Percentiles rank a stretch among this genome's conserved stretches.
Conservation (phyloP, 1,140 invertebrate species). For the Temnothorax nylanderi region DNA sequence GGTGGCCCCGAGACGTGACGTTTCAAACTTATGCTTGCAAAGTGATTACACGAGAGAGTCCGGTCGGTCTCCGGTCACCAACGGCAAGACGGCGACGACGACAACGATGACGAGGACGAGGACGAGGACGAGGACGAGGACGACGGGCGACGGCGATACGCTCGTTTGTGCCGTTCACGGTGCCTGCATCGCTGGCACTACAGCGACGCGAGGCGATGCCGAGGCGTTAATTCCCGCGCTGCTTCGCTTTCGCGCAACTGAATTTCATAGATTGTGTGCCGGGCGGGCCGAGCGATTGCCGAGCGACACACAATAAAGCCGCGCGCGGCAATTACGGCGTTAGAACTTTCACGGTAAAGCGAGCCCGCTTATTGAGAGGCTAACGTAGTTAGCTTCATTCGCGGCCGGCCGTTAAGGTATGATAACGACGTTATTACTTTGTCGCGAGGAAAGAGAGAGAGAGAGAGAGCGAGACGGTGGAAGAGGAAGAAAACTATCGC, state of each 20-base stretch:
- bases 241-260: slow-evolving; percentile 41
- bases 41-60: slow-evolving; percentile 61
- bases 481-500: not conserved
- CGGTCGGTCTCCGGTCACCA: not conserved
- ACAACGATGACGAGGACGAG: not conserved
- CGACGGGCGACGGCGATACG: slow-evolving; percentile 5
- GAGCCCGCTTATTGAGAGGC: slow-evolving; percentile 68
- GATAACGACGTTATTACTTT: slow-evolving; percentile 65
- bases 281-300: slow-evolving; percentile 53
- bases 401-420: slow-evolving; percentile 60
- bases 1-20: slow-evolving; percentile 44
- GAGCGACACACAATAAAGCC: slow-evolving; percentile 64
- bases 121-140: not conserved
- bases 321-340: slow-evolving; percentile 64
- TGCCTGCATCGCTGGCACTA: slow-evolving; percentile 24
- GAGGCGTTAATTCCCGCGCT: slow-evolving; percentile 63
- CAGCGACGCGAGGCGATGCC: slow-evolving; percentile 5
- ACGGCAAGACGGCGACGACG: not conserved
- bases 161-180: slow-evolving; percentile 57
- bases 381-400: slow-evolving; percentile 67
- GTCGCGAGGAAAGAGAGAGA: not conserved
- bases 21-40: slow-evolving; percentile 70
- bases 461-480: not conserved
- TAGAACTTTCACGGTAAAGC: slow-evolving; percentile 65
- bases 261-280: slow-evolving; percentile 68